Conservation (phyloP, 1,140 invertebrate genomes). For the Drosophila serrata region DNA sequence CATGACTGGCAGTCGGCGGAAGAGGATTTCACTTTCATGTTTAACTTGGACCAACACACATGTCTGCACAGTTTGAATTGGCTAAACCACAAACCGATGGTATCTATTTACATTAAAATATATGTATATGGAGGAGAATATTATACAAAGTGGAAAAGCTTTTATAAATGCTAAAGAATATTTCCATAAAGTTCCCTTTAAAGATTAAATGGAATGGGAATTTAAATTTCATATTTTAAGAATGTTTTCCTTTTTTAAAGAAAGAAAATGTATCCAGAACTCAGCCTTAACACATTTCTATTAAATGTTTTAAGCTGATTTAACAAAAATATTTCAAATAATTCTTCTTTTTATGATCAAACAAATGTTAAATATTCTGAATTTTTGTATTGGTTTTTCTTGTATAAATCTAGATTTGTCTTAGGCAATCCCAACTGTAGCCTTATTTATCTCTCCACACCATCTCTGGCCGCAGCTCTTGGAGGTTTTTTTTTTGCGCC, state of each 20-base stretch:
- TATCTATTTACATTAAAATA: not conserved
- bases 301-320: not conserved
- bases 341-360: not conserved
- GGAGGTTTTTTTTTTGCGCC: conserved; percentile 1
- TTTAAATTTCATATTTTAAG: not conserved
- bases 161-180: not conserved
- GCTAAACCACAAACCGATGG: not conserved
- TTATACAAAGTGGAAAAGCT: not conserved
- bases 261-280: not conserved
- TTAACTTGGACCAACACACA: conserved; percentile 53
- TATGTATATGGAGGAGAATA: not conserved
- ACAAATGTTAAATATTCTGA: not conserved
- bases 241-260: not conserved
- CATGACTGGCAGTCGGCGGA: conserved; percentile 55
- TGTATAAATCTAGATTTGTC: too few relatives aligned
- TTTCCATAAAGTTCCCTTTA: not conserved
- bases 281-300: rapidly evolving
- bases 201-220: not conserved
- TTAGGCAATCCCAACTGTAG: conserved; percentile 8
- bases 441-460: conserved; percentile 17
- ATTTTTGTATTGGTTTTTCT: too few relatives aligned
- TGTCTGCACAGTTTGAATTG: conserved; percentile 9
- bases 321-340: not conserved
- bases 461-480: conserved; percentile 22
- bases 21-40: conserved; percentile 79